Evolutionary conservation across 2,113 vertebrate genomes (phyloP), one percentile per base, ranked within the genome.

Genomic region (Gracilinanus agilis): DNA sequence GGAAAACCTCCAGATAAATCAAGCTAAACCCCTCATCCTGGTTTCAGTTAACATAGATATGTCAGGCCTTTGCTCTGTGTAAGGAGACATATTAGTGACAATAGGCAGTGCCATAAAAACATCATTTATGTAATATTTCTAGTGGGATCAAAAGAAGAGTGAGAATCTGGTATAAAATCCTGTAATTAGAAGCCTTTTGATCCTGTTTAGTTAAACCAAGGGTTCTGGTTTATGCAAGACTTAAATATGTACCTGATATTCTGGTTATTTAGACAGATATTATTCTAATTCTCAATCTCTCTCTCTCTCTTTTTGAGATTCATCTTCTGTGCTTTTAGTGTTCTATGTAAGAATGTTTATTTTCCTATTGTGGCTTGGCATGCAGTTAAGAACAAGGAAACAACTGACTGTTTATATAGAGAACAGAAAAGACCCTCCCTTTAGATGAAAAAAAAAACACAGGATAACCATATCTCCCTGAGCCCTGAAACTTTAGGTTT

Each of bases 381-480:
- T 58, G 92, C 53, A 94, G 25, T 95, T 95, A 92, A 95, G 92
- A 93, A 90, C 25, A 75, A 92, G 49, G 55, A 94, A 97, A 96
- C 53, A 95, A 91, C 67, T 67, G 91, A 24, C 44, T 93, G 6
- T 96, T 97, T 95, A 83, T 44, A 93, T 25, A 95, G 94, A 89
- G 34, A 55, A 90, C 23, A 54, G 29, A n/a, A 91, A 91, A n/a
- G 58, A 61, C 2, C 54, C 58, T 75, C 54, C 89, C 44, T 94
- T 95, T 67, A 54, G 90, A 44, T 88, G 93, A 93, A 49, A 83
- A 97, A 94, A n/a, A n/a, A n/a, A n/a, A n/a, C n/a, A 95, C 54
- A 90, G 55, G 88, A 27, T 27, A 67, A 9, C 9, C 88, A 88
- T 13, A 29, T 55, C 13, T 93, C 9, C 55, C 24, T 93, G 34